Conservation (phyloP, 1,140 invertebrate species). For the Halictus rubicundus region DNA sequence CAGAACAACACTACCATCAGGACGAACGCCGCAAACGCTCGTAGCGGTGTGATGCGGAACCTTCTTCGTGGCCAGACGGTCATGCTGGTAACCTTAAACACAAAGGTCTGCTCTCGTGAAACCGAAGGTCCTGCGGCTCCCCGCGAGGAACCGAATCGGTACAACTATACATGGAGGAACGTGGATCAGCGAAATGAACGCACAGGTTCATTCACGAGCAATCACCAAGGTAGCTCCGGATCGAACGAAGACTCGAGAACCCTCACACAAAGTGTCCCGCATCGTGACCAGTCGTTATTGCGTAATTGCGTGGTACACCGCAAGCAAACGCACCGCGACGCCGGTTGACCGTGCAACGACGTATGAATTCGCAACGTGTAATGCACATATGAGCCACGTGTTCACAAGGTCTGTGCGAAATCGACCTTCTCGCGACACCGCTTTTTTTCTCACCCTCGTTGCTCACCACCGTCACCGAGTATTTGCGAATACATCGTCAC, state of each 20-base stretch:
- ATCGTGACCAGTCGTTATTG: slow-evolving; percentile 21
- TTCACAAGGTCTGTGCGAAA: slow-evolving; percentile 41
- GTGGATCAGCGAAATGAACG: background rate
- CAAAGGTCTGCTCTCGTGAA: slow-evolving; percentile 12
- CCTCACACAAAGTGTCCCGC: background rate
- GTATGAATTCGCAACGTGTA: slow-evolving; percentile 1
- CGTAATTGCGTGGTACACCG: slow-evolving; percentile 29
- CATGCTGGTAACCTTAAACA: slow-evolving; percentile 65
- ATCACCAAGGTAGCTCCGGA: background rate
- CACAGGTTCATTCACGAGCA: slow-evolving; percentile 26
- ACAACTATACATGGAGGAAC: too few species aligned
- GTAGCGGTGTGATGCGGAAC: slow-evolving; percentile 71
- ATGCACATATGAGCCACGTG: slow-evolving; percentile 60
- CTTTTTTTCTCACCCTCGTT: slow-evolving; percentile 55
- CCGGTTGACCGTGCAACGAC: background rate
- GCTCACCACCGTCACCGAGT: slow-evolving; percentile 49
- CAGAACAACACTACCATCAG: slow-evolving; percentile 68
- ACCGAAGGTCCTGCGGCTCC: background rate
- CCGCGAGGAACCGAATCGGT: too few species aligned
- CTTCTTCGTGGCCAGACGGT: slow-evolving; percentile 70
- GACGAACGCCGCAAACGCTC: slow-evolving; percentile 66
- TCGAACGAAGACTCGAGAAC: background rate
- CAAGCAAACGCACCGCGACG: background rate
- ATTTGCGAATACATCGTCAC: slow-evolving; percentile 25
- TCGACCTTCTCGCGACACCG: slow-evolving; percentile 26